Evolutionary conservation across 1,140 invertebrate species (phyloP), one percentile per base, ranked within the genome.

Genomic region (Meteorus sp.): DNA sequence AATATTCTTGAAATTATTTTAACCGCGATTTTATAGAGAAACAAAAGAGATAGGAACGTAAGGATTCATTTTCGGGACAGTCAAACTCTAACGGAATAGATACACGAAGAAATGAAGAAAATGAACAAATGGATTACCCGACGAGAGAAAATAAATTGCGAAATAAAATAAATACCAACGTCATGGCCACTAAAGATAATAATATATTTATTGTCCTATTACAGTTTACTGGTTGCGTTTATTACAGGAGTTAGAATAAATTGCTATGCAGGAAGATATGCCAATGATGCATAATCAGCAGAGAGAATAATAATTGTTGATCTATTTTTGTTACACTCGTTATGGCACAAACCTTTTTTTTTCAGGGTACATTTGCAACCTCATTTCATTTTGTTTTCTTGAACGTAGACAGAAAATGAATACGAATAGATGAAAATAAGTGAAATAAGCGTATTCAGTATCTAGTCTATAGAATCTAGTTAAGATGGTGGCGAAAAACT

Each of bases 361-460:
- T 13, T 11, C n/a, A n/a, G n/a, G n/a, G n/a, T n/a, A n/a, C n/a
- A n/a, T n/a, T n/a, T n/a, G n/a, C n/a, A n/a, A n/a, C n/a, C n/a
- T n/a, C n/a, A n/a, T n/a, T n/a, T 22, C 25, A 17, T 20, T 45
- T 45, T 19, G 4, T 17, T 45, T 17, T 19, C 11, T 2, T 35
- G n/a, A n/a, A n/a, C n/a, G n/a, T n/a, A n/a, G n/a, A n/a, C n/a
- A n/a, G n/a, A n/a, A n/a, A n/a, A n/a, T 52, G n/a, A n/a, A n/a
- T n/a, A 17, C 31, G 17, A n/a, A 52, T 4, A n/a, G 29, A 54
- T 8, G 8, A 37, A 35, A 8, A 19, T 22, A 53, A 23, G 51
- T 54, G 33, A 43, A 66, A 72, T 78, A 71, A 76, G 76, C 71
- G 75, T 78, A 78, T 76, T 77, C 74, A 76, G 74, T 75, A 76